Evolutionary conservation across 2,113 vertebrate species (phyloP).

Genomic region (Synodontis membranacea): DNA sequence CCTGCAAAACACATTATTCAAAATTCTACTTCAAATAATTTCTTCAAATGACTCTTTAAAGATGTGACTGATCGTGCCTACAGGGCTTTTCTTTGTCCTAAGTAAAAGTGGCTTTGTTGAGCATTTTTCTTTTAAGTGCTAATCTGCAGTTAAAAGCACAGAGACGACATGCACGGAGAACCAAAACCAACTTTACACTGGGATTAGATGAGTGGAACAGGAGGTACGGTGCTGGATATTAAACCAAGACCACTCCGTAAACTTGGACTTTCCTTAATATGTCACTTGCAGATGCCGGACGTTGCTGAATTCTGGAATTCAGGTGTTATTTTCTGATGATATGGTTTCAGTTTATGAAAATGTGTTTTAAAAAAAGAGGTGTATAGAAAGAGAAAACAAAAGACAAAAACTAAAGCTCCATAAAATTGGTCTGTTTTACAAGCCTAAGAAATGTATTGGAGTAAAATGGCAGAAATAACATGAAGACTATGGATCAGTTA

Average conservation of each 20-base stretch:
- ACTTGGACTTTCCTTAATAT: neutral
- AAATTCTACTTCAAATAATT: conserved; percentile 1
- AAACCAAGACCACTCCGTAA: no score
- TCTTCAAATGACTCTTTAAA: conserved; percentile 13
- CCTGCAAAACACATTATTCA: conserved; percentile 18
- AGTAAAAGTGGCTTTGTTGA: conserved; percentile 9
- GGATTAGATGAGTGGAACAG: neutral
- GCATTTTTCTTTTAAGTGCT: neutral
- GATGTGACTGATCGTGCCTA: neutral
- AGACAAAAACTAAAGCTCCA: no score
- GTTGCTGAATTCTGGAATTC: neutral
- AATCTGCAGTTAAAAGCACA: neutral
- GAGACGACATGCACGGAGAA: neutral
- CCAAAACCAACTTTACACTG: neutral
- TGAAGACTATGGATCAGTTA: no score
- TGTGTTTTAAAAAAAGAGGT: no score
- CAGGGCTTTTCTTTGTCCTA: neutral
- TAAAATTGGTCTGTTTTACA: no score
- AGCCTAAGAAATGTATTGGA: no score
- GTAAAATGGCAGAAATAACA: no score
- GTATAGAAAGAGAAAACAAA: no score
- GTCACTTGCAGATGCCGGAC: neutral
- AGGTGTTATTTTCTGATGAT: neutral
- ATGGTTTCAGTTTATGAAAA: no score
- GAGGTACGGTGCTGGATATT: neutral